A percentile compares a stretch with the other conserved stretches of the same genome.
Conservation (phyloP, 2,113 vertebrate genomes). For the Podiceps cristatus region DNA sequence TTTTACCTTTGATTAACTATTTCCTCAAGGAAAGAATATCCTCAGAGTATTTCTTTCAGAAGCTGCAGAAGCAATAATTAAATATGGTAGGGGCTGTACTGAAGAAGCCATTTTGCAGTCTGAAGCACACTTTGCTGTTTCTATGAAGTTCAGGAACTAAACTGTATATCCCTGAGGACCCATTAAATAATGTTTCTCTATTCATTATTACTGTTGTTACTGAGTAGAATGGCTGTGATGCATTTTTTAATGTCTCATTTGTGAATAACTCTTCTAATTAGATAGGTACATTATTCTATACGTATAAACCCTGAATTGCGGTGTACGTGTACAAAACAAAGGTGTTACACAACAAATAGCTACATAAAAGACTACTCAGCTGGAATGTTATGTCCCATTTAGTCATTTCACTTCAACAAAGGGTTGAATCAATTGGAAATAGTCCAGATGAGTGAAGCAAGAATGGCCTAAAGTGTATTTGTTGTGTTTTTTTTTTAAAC, state of each 20-base stretch:
- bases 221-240: background rate
- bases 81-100: background rate
- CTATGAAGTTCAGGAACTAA: background rate
- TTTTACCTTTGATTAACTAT: background rate
- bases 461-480: rapidly evolving
- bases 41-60: background rate
- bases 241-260: background rate
- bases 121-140: background rate
- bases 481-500: background rate
- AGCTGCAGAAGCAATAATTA: background rate
- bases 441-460: background rate
- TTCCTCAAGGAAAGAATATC: background rate
- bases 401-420: background rate
- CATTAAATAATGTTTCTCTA: background rate
- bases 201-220: background rate
- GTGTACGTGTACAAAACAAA: background rate
- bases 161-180: background rate
- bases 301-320: background rate
- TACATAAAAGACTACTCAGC: background rate
- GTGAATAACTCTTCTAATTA: background rate
- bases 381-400: background rate
- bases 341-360: background rate
- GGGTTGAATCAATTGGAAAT: background rate
- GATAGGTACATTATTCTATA: background rate
- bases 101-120: background rate